phyloP scores from a whole-genome alignment of 2,888 invertebrate genomes.

The Zaprionus bogoriensis region DNA sequence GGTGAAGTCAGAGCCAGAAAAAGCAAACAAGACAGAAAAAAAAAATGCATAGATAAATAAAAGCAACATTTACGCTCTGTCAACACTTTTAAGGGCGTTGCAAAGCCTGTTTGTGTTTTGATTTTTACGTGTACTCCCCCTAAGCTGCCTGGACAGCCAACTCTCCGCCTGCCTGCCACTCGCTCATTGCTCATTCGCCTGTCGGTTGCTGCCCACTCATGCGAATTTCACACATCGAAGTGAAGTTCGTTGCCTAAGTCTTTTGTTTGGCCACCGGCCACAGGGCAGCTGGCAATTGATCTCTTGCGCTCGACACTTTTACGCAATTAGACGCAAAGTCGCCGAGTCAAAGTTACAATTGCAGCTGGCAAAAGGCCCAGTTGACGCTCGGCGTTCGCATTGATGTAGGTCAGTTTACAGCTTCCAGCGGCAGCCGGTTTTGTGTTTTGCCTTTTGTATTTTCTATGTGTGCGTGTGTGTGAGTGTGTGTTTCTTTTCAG shows the following conservation, averaged over 20 bases:
- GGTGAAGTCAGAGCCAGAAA: constrained; percentile 42
- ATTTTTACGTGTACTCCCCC: background rate
- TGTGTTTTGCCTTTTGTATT: constrained; percentile 25
- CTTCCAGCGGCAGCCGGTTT: constrained; percentile 60
- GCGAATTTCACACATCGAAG: constrained; percentile 14
- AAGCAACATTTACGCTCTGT: constrained; percentile 2
- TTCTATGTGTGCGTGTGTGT: constrained; percentile 1
- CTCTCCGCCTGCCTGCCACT: background rate
- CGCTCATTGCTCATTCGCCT: too few relatives aligned
- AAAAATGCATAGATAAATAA: constrained; percentile 6
- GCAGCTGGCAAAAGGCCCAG: constrained; percentile 44
- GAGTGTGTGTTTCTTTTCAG: constrained; percentile 8
- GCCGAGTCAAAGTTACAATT: constrained; percentile 47
- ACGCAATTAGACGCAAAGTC: constrained; percentile 58
- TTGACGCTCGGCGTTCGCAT: constrained; percentile 59
- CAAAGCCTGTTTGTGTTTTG: background rate
- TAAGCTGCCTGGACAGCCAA: too few relatives aligned
- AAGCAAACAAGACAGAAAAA: background rate
- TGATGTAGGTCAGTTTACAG: constrained; percentile 77
- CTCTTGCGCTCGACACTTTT: constrained; percentile 33
- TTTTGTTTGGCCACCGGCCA: constrained; percentile 50
- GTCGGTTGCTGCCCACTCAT: constrained; percentile 26
- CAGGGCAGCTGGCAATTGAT: constrained; percentile 51
- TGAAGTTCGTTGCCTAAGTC: constrained; percentile 70
- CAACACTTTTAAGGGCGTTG: constrained; percentile 13